Evolutionary conservation across 2,113 vertebrate species (phyloP).

Genomic region (Canis aureus): DNA sequence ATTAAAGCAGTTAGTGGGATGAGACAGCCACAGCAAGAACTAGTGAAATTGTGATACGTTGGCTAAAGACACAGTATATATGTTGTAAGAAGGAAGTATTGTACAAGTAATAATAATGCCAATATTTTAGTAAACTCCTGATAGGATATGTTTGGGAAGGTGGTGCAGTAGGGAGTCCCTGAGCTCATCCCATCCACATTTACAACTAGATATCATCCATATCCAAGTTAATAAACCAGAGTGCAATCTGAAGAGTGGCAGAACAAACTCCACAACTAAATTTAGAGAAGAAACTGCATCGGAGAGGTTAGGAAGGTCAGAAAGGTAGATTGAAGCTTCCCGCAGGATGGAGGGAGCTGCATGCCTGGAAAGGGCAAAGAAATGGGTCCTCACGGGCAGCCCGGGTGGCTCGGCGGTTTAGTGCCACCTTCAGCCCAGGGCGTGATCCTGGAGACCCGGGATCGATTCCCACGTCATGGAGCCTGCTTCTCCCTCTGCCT

Average conservation of each 20-base stretch:
- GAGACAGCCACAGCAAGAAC: neutral
- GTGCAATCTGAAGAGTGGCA: neutral
- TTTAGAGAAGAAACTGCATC: neutral
- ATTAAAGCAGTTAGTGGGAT: constrained; percentile 7
- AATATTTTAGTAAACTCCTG: neutral
- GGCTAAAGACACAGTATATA: neutral
- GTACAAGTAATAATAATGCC: neutral
- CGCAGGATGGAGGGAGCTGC: neutral
- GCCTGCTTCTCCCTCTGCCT: no score
- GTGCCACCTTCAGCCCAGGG: no score
- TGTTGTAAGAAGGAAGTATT: neutral
- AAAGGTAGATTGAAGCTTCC: neutral
- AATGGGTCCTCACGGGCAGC: neutral
- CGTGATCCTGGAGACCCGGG: no score
- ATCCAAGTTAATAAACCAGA: neutral
- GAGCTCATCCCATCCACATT: neutral
- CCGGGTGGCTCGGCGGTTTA: no score
- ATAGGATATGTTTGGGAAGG: neutral
- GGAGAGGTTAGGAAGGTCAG: neutral
- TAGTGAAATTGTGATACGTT: neutral
- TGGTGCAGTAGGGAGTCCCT: neutral
- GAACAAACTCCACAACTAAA: neutral
- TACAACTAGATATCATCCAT: neutral
- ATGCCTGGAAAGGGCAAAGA: neutral
- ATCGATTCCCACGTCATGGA: no score